These are phyloP conservation scores for Sclerurus mexicanus DNA, from an alignment of 2,113 vertebrate species.

Conservation along the genomic window DNA sequence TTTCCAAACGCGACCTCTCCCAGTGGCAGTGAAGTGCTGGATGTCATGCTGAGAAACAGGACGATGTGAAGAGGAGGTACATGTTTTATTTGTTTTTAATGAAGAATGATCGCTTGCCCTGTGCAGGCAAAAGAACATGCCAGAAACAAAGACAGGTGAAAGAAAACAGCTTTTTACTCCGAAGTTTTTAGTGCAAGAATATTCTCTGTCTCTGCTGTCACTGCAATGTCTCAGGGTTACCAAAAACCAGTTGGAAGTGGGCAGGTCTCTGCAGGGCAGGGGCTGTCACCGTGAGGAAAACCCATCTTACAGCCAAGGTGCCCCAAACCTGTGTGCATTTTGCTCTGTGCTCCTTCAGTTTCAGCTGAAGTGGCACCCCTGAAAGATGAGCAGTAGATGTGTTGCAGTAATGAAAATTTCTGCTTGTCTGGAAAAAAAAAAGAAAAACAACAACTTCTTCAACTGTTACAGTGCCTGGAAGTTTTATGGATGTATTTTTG, in stretches of 20 bases:
- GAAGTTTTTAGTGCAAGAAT: not conserved
- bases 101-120: not conserved
- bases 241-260: not conserved
- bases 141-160: not conserved
- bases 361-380: not conserved
- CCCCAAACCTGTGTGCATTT: not conserved
- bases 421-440: not conserved
- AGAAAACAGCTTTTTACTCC: not conserved
- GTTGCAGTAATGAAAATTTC: not conserved
- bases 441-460: not conserved
- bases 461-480: not conserved
- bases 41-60: not conserved
- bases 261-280: not conserved
- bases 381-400: not conserved
- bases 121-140: not conserved
- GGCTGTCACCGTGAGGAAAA: not conserved
- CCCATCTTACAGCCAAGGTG: not conserved
- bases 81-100: not conserved
- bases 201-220: not conserved
- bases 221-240: fast-evolving
- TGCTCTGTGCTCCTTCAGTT: not conserved
- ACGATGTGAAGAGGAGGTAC: not conserved
- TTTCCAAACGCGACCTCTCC: not conserved
- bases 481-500: not conserved
- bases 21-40: not conserved